Evolutionary conservation across 2,113 vertebrate species (phyloP).

Genomic region (Miniopterus natalensis): DNA sequence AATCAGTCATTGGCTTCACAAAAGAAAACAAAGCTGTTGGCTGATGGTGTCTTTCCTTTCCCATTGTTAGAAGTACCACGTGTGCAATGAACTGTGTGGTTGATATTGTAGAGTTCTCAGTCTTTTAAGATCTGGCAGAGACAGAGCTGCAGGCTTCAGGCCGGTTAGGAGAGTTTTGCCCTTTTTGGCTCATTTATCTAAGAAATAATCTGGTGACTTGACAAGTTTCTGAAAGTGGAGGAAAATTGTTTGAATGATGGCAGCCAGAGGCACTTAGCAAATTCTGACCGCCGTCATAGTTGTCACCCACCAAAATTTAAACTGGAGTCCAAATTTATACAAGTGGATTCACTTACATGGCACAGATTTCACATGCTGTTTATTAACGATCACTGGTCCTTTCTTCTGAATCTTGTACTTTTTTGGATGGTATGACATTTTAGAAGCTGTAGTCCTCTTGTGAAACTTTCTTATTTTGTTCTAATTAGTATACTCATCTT

Average conservation of each 20-base stretch:
- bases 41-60: not conserved
- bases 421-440: constrained; percentile 62
- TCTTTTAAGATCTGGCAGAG: constrained; percentile 31
- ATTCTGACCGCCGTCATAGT: constrained; percentile 74
- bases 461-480: constrained; percentile 61
- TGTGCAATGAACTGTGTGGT: not conserved
- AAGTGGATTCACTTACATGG: constrained; percentile 79
- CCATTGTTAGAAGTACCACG: not conserved
- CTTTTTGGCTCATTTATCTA: constrained; percentile 73
- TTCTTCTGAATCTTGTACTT: constrained; percentile 52
- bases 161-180: not conserved
- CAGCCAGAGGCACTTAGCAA: constrained; percentile 73
- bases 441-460: constrained; percentile 63
- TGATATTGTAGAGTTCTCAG: not conserved
- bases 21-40: not conserved
- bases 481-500: constrained; percentile 31
- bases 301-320: constrained; percentile 75
- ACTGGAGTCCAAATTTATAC: constrained; percentile 73
- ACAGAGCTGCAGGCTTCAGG: constrained; percentile 27
- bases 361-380: constrained; percentile 61
- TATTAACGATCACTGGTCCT: constrained; percentile 63
- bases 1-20: not conserved
- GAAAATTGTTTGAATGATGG: constrained; percentile 70
- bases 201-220: constrained; percentile 73
- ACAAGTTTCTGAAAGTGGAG: constrained; percentile 73